phyloP scores from a whole-genome alignment of 2,888 invertebrate genomes.

The Netelia fuscicornis region DNA sequence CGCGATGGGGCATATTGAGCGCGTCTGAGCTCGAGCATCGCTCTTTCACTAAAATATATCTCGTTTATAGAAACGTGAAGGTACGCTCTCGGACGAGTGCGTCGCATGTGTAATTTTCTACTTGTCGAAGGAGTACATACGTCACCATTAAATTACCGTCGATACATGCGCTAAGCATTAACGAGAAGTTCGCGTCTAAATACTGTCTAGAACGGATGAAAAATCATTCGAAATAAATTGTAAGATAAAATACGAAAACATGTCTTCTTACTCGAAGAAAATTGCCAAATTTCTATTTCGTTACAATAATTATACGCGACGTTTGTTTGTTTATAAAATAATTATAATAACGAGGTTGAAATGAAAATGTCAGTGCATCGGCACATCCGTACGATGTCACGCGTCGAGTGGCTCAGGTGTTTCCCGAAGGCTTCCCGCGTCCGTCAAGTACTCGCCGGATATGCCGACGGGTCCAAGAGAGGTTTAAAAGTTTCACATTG shows the following conservation, averaged over 20 bases:
- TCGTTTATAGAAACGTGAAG: slow-evolving; percentile 82
- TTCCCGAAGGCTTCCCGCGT: slow-evolving; percentile 44
- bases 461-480: slow-evolving; percentile 24
- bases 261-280: background rate
- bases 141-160: slow-evolving; percentile 51
- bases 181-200: slow-evolving; percentile 10
- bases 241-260: no score
- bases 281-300: background rate
- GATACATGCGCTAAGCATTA: slow-evolving; percentile 52
- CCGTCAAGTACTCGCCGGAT: slow-evolving; percentile 50
- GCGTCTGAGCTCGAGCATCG: slow-evolving; percentile 69
- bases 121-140: slow-evolving; percentile 18
- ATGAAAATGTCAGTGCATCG: slow-evolving; percentile 5
- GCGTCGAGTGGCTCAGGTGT: slow-evolving; percentile 45
- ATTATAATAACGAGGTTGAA: background rate
- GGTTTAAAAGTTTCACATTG: slow-evolving; percentile 43
- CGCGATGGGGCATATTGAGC: slow-evolving; percentile 73
- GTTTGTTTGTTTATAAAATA: background rate
- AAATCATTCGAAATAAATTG: no score
- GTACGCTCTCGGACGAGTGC: slow-evolving; percentile 78
- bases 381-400: slow-evolving; percentile 14
- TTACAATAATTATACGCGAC: background rate
- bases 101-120: slow-evolving; percentile 83
- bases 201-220: background rate
- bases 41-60: slow-evolving; percentile 79